These are phyloP conservation scores for Chrysocyon brachyurus DNA, from an alignment of 2,797 vertebrate genomes.

Conservation along the genomic window DNA sequence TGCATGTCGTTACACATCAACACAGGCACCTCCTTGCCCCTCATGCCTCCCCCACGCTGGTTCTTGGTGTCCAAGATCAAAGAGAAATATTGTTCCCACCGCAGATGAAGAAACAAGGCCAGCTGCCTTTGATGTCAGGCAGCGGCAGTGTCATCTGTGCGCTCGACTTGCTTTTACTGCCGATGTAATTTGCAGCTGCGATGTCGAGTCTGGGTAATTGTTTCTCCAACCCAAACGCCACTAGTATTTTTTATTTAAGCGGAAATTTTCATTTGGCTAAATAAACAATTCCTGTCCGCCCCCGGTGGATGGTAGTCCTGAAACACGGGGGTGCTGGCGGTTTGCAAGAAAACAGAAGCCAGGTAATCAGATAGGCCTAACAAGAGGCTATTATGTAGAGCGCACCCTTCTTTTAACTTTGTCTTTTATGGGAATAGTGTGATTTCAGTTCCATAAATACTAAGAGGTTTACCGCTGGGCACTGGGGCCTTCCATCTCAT, in stretches of 20 bases:
- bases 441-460: slow-evolving; percentile 88
- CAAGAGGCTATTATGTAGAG: slow-evolving; percentile 82
- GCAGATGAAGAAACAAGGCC: slow-evolving; percentile 76
- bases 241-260: slow-evolving; percentile 81
- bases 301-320: slow-evolving; percentile 67
- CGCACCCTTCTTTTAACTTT: slow-evolving; percentile 80
- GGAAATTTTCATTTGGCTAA: slow-evolving; percentile 79
- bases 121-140: slow-evolving; percentile 78
- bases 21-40: background rate
- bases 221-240: slow-evolving; percentile 51
- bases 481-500: slow-evolving; percentile 84
- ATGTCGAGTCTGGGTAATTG: background rate
- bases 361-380: slow-evolving; percentile 82
- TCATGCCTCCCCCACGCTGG: background rate
- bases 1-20: background rate
- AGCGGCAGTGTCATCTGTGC: background rate
- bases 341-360: slow-evolving; percentile 75
- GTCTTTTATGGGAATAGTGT: slow-evolving; percentile 84
- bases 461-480: slow-evolving; percentile 87
- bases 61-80: slow-evolving; percentile 78
- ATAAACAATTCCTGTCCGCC: slow-evolving; percentile 54
- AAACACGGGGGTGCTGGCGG: background rate
- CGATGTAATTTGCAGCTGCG: slow-evolving; percentile 5
- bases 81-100: slow-evolving; percentile 73
- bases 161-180: slow-evolving; percentile 31